Base-by-base conservation (phyloP, 2,888 invertebrate species). In the Tetropium fuscum region DNA sequence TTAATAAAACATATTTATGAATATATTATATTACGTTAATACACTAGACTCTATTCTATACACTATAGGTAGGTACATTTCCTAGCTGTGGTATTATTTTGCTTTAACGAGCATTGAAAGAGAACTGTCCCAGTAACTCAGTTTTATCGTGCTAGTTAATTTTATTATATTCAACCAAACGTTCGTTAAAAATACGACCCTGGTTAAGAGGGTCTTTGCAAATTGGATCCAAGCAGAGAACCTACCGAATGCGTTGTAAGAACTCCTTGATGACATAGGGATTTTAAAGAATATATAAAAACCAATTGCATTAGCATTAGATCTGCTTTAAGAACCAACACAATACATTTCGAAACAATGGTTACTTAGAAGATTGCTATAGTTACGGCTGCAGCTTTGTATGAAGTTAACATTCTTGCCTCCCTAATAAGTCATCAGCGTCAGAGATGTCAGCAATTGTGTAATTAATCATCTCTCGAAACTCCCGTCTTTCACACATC, bases 381-480 rank as follows among this genome's bases (percentile, higher is more conserved):
- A 63, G 66, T 60, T 58, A 64, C 65, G 64, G 62, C 54, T 32
- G 36, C 54, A 64, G 64, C 66, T 70, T 73, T 66, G 68, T 71
- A 62, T 65, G 34, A 69, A 72, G 72, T 73, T 71, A 71, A 74
- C 75, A 73, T 73, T 74, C 75, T 73, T 72, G 63, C 66, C 55
- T 61, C 63, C 72, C 72, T 77, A 77, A 78, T 78, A 78, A 78
- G 78, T 78, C 77, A 79, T 79, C 77, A 78, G 73, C 74, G 74
- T 74, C 76, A 70, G 74, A 74, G 74, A 74, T 76, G 79, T 78
- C 74, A 73, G 70, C 77, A 75, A 66, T 71, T 69, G 58, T 69
- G 76, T 74, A 79, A 80, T 80, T 80, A 80, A 80, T 80, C 80
- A 79, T 79, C 69, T 68, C 69, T 63, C 63, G 71, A 62, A 71